These are phyloP conservation scores for Suncus etruscus DNA, from an alignment of 2,113 vertebrate species.

Conservation along the genomic window DNA sequence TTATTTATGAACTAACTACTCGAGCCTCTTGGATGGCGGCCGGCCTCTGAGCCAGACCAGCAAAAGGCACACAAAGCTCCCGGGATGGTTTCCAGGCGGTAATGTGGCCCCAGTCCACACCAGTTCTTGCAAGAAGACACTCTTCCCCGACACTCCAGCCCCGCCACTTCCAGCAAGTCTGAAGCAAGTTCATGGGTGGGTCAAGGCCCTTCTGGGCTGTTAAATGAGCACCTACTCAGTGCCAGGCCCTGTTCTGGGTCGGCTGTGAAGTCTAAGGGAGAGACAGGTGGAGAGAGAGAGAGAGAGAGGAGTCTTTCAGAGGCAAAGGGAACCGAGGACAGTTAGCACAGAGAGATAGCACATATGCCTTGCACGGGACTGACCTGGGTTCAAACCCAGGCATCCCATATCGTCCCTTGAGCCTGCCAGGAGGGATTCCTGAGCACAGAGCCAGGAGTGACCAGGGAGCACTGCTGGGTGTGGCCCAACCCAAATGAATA, in stretches of 20 bases:
- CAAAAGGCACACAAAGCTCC: neutral
- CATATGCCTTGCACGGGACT: no score
- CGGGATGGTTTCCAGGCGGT: neutral
- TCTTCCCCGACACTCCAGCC: no score
- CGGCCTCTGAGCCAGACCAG: neutral
- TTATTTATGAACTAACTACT: conserved; percentile 26
- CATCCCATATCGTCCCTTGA: no score
- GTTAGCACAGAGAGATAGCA: no score
- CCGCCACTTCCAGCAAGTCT: neutral
- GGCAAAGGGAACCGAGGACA: neutral
- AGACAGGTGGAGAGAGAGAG: no score
- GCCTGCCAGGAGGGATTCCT: no score
- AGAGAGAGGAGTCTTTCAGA: conserved; percentile 4
- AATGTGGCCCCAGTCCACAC: neutral
- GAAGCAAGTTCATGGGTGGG: neutral
- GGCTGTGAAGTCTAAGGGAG: neutral
- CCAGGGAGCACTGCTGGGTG: no score
- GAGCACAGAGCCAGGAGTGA: no score
- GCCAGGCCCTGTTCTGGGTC: neutral
- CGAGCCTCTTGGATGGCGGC: neutral
- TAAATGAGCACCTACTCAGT: conserved; percentile 7
- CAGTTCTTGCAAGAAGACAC: neutral
- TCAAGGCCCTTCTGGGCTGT: accelerated
- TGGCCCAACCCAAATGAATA: no score
- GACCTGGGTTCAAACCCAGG: no score